A percentile compares a stretch with the other conserved stretches of the same genome.
phyloP scores from a whole-genome alignment of 2,113 vertebrate genomes.

The Blennius ocellaris region DNA sequence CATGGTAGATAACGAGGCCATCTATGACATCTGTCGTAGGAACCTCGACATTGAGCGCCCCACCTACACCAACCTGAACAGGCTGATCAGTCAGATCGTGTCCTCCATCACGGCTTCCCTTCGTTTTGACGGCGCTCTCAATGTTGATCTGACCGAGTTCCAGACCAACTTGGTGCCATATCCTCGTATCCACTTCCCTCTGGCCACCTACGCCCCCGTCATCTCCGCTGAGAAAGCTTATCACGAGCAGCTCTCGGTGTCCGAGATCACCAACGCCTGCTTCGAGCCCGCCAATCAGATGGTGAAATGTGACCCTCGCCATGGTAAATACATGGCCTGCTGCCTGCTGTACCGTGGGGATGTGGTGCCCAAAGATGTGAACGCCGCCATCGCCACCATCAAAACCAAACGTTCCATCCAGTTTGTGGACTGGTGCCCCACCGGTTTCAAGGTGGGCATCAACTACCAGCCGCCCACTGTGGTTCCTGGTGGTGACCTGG shows the following conservation, averaged over 20 bases:
- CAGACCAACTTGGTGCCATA: conserved; percentile 85
- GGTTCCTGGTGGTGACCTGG: conserved; percentile 75
- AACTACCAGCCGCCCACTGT: conserved; percentile 74
- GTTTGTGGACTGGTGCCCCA: conserved; percentile 88
- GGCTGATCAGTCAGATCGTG: conserved; percentile 77
- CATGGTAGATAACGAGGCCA: conserved; percentile 89
- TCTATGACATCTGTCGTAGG: conserved; percentile 87
- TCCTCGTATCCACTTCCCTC: conserved; percentile 80
- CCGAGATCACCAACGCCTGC: conserved; percentile 69
- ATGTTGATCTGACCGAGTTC: conserved; percentile 91
- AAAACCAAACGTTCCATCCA: conserved; percentile 87
- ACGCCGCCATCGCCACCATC: conserved; percentile 86
- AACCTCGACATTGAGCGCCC: conserved; percentile 87
- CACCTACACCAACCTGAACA: conserved; percentile 85
- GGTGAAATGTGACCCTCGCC: conserved; percentile 71
- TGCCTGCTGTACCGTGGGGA: conserved; percentile 87
- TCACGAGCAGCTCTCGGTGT: conserved; percentile 77
- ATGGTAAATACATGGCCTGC: conserved; percentile 76
- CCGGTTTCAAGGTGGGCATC: conserved; percentile 82
- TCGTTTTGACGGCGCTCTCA: conserved; percentile 90
- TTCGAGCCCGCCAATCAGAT: conserved; percentile 71
- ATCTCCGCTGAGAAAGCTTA: conserved; percentile 84
- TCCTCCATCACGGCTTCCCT: conserved; percentile 87
- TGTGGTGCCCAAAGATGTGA: conserved; percentile 89
- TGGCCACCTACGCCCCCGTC: conserved; percentile 84